Percentiles rank a stretch among this genome's conserved stretches.
Evolutionary conservation across 2,113 vertebrate species (phyloP).

Genomic region (Corydoras maculifer): DNA sequence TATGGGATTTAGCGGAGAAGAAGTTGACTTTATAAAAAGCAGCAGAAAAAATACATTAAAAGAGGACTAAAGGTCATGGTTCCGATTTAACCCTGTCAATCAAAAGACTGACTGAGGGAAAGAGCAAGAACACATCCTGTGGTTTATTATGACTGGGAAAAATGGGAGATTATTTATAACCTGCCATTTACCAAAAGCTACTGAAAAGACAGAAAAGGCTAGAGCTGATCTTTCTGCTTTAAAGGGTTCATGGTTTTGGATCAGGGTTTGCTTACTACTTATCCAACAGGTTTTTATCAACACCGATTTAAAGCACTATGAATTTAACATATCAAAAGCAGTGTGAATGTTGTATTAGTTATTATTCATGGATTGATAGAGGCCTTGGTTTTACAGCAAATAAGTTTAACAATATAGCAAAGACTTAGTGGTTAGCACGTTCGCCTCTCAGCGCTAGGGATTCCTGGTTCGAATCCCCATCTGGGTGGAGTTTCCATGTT

Average conservation of each 20-base stretch:
- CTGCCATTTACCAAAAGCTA: too few relatives aligned
- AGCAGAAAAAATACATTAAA: slow-evolving; percentile 42
- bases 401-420: too few relatives aligned
- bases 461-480: too few relatives aligned
- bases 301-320: too few relatives aligned
- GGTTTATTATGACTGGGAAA: slow-evolving; percentile 4
- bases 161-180: too few relatives aligned
- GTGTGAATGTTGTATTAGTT: too few relatives aligned
- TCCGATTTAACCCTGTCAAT: slow-evolving; percentile 40
- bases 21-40: slow-evolving; percentile 36
- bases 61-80: slow-evolving; percentile 45
- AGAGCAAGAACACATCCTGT: slow-evolving; percentile 2
- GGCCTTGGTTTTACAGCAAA: too few relatives aligned
- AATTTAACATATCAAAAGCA: too few relatives aligned
- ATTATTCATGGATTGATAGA: too few relatives aligned
- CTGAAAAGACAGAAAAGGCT: not conserved
- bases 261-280: not conserved
- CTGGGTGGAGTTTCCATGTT: too few relatives aligned
- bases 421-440: too few relatives aligned
- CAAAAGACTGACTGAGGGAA: slow-evolving; percentile 19
- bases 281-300: not conserved
- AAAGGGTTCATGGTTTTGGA: slow-evolving; percentile 7
- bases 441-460: too few relatives aligned
- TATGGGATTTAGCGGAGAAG: slow-evolving; percentile 2
- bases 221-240: not conserved